phyloP scores from a whole-genome alignment of 1,140 invertebrate species.

The Protaetia brevitarsis region DNA sequence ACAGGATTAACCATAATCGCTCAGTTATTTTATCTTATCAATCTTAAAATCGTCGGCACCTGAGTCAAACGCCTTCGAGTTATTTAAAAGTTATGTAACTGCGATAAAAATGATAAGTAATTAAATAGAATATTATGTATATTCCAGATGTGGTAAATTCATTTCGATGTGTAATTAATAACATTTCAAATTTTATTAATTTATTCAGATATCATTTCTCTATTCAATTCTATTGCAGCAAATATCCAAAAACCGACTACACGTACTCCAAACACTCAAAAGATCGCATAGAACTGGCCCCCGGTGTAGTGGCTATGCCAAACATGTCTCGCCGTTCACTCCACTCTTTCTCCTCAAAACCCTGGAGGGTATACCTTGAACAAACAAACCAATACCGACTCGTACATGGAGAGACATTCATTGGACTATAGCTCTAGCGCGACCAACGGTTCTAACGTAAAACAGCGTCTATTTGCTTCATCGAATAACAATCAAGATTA shows the following conservation, averaged over 20 bases:
- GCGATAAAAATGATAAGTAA: no score
- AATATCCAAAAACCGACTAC: conserved; percentile 79
- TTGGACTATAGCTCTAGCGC: background rate
- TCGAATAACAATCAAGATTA: background rate
- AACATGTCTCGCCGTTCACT: conserved; percentile 73
- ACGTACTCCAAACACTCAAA: conserved; percentile 73
- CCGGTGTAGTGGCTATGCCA: conserved; percentile 73
- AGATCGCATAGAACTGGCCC: conserved; percentile 71
- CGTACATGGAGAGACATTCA: background rate
- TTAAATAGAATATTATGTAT: background rate
- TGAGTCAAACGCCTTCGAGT: no score
- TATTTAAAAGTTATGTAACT: no score
- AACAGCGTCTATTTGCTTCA: background rate
- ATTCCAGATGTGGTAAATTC: background rate
- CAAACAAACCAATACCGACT: conserved; percentile 43
- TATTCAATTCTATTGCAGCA: conserved; percentile 35
- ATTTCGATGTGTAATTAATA: background rate
- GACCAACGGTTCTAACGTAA: background rate
- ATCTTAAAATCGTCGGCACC: no score
- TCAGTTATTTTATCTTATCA: no score
- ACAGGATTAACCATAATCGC: no score
- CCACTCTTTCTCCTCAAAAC: conserved; percentile 28
- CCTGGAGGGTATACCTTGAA: conserved; percentile 22
- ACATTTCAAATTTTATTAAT: background rate
- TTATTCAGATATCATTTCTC: background rate